A percentile compares a stretch with the other conserved stretches of the same genome.
Evolutionary conservation across 2,888 invertebrate species (phyloP).

Genomic region (Lomographa bimaculata): DNA sequence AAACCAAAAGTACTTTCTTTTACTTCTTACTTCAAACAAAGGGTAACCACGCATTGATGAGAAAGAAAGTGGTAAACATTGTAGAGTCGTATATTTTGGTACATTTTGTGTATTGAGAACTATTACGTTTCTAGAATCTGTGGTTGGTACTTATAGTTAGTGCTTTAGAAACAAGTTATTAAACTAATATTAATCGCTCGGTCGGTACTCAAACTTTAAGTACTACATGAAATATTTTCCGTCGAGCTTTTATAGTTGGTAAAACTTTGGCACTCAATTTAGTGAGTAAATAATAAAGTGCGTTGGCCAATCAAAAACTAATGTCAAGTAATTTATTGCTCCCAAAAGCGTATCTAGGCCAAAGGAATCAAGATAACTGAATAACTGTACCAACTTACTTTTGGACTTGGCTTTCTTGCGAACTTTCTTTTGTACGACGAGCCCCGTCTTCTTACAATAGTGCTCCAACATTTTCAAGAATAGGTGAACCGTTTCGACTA

Average conservation of each 20-base stretch:
- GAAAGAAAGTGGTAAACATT: too few species aligned
- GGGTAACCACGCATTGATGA: too few species aligned
- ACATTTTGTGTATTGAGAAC: too few species aligned
- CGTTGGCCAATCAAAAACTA: slow-evolving; percentile 33
- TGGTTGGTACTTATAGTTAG: too few species aligned
- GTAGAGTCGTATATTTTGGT: too few species aligned
- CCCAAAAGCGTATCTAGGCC: slow-evolving; percentile 23
- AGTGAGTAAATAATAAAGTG: slow-evolving; percentile 26
- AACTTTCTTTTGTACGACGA: slow-evolving; percentile 89
- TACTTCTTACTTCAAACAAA: too few species aligned
- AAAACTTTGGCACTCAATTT: slow-evolving; percentile 21
- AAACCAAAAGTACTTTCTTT: too few species aligned
- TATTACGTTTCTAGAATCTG: too few species aligned
- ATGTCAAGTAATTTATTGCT: slow-evolving; percentile 31
- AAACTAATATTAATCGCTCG: too few species aligned
- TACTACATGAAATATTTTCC: not conserved
- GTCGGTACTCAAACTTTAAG: too few species aligned
- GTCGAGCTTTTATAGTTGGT: not conserved
- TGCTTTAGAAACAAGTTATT: too few species aligned
- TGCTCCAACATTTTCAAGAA: slow-evolving; percentile 95
- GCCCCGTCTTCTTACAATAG: slow-evolving; percentile 85
- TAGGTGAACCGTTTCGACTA: slow-evolving; percentile 94
- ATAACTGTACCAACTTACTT: slow-evolving; percentile 59
- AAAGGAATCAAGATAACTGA: slow-evolving; percentile 25
- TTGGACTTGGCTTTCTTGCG: slow-evolving; percentile 74